These are phyloP conservation scores for Bombylius major DNA, from an alignment of 2,888 invertebrate species.

Conservation along the genomic window DNA sequence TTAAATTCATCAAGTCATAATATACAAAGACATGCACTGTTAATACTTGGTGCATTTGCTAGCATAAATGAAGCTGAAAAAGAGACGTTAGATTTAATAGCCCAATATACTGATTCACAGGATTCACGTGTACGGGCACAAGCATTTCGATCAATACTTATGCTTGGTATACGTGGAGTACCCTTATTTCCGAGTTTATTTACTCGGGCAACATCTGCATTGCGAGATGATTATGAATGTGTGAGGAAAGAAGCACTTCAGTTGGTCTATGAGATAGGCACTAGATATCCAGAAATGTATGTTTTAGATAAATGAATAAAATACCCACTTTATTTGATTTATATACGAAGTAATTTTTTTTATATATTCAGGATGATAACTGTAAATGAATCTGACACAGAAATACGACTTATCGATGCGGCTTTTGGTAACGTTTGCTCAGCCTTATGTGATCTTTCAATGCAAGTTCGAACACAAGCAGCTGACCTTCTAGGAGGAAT, in stretches of 20 bases:
- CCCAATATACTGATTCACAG: conserved; percentile 71
- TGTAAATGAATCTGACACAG: conserved; percentile 62
- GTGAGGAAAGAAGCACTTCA: conserved; percentile 77
- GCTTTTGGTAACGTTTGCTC: conserved; percentile 93
- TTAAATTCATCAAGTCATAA: conserved; percentile 30
- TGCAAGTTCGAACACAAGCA: conserved; percentile 74
- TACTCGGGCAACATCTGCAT: conserved; percentile 52
- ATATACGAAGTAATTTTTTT: not conserved
- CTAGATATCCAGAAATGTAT: conserved; percentile 76
- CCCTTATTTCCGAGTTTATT: conserved; percentile 57
- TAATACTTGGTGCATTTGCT: conserved; percentile 28
- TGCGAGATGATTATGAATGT: conserved; percentile 88
- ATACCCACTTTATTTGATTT: not conserved
- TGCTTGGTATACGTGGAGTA: conserved; percentile 70
- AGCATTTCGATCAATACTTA: conserved; percentile 75
- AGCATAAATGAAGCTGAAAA: conserved; percentile 43
- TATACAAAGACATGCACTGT: conserved; percentile 33
- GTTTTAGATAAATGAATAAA: not conserved
- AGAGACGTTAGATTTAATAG: conserved; percentile 57
- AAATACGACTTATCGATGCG: conserved; percentile 83
- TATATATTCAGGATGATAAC: conserved; percentile 46
- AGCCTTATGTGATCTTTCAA: conserved; percentile 82
- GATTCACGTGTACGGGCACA: conserved; percentile 85
- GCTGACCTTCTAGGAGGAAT: conserved; percentile 78
- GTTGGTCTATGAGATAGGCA: conserved; percentile 74